These are phyloP conservation scores for Bruchidius siliquastri DNA, from an alignment of 2,888 invertebrate species.

Conservation along the genomic window DNA sequence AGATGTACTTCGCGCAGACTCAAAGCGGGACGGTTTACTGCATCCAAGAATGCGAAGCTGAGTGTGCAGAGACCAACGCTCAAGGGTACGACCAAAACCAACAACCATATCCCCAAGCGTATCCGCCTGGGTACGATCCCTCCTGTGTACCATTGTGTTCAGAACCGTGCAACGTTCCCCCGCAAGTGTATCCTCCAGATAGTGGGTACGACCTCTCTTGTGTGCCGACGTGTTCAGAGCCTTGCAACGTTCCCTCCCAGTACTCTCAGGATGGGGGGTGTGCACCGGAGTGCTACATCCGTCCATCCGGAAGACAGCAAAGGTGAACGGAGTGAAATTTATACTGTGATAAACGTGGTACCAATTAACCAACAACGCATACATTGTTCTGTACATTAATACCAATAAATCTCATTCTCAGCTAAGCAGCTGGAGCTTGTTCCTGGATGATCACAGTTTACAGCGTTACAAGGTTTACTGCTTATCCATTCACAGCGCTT, in stretches of 20 bases:
- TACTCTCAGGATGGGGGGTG: too few species aligned
- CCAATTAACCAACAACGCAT: not conserved
- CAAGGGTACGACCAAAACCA: too few species aligned
- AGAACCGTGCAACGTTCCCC: too few species aligned
- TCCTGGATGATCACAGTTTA: too few species aligned
- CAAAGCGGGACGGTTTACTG: not conserved
- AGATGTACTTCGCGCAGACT: not conserved
- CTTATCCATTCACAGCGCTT: too few species aligned
- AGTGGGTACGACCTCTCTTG: not conserved
- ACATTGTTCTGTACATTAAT: not conserved
- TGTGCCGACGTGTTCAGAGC: not conserved
- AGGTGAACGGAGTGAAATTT: not conserved
- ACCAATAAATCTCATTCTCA: not conserved
- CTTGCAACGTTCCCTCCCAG: not conserved
- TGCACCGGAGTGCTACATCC: not conserved
- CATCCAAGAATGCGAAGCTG: not conserved
- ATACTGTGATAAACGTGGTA: not conserved
- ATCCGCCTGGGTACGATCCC: not conserved
- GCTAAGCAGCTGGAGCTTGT: too few species aligned
- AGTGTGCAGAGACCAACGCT: not conserved
- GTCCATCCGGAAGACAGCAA: not conserved
- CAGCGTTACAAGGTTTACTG: too few species aligned
- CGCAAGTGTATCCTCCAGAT: not conserved
- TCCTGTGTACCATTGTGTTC: too few species aligned
- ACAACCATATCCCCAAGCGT: too few species aligned